These are phyloP conservation scores for Sitta carolinensis DNA, from an alignment of 2,797 vertebrate species.

Conservation along the genomic window DNA sequence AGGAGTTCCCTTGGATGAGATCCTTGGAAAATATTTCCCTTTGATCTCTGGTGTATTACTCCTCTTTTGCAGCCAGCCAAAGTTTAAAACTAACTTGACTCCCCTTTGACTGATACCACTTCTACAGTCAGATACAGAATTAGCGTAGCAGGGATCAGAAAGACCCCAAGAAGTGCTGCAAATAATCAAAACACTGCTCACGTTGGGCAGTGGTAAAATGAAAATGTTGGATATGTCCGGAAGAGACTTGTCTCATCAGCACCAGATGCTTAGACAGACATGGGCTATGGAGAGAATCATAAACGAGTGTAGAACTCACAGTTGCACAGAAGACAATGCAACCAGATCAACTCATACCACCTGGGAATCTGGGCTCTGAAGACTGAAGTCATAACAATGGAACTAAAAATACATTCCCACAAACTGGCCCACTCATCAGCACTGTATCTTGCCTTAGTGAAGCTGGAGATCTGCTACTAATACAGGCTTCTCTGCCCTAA, in stretches of 20 bases:
- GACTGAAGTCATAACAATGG: constrained; percentile 33
- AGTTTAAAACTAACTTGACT: constrained; percentile 71
- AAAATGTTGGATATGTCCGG: neutral
- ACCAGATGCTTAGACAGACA: neutral
- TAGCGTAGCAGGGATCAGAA: neutral
- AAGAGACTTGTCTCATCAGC: neutral
- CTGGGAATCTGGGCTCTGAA: constrained; percentile 36
- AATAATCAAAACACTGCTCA: neutral
- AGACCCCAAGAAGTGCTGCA: neutral
- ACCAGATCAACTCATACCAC: constrained; percentile 6
- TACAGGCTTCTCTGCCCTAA: constrained; percentile 51
- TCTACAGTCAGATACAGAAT: constrained; percentile 46
- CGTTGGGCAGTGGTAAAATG: neutral
- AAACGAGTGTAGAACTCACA: neutral
- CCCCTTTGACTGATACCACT: constrained; percentile 65
- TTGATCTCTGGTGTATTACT: constrained; percentile 75
- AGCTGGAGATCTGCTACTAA: constrained; percentile 65
- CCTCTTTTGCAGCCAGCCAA: constrained; percentile 72
- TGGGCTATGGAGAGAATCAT: neutral
- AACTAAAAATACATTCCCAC: constrained; percentile 58
- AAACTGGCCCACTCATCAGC: constrained; percentile 38
- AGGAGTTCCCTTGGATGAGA: constrained; percentile 76
- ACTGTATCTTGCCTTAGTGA: constrained; percentile 44
- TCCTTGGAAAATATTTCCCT: constrained; percentile 77
- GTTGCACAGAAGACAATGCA: constrained; percentile 1